These are phyloP conservation scores for Drosophila orena DNA, from an alignment of 1,140 invertebrate species.

Conservation along the genomic window DNA sequence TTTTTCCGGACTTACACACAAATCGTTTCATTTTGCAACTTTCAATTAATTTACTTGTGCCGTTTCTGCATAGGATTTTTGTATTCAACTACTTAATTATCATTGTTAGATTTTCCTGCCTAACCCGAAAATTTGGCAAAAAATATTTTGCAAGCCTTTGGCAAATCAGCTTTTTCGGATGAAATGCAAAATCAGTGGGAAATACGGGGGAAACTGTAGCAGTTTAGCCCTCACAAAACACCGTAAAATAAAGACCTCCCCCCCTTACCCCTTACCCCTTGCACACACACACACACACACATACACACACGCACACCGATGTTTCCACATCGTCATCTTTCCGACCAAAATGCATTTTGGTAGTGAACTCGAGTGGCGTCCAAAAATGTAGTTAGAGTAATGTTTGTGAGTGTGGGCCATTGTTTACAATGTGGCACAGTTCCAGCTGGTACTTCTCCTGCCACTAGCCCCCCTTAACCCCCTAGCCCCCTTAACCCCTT, in stretches of 20 bases:
- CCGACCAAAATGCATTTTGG: constrained; percentile 18
- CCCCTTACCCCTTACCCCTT: too few relatives aligned
- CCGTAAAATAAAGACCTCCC: not conserved
- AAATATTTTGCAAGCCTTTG: not conserved
- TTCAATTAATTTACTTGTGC: too few relatives aligned
- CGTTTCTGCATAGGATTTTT: not conserved
- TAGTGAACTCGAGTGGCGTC: constrained; percentile 34
- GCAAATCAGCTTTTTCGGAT: constrained; percentile 8
- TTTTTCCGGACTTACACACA: not conserved
- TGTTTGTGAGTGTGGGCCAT: constrained; percentile 27
- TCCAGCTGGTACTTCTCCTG: constrained; percentile 34
- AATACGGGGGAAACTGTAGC: not conserved
- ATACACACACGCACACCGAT: not conserved
- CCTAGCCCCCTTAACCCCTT: not conserved
- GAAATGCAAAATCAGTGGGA: constrained; percentile 11
- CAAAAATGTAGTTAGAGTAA: constrained; percentile 28
- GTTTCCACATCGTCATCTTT: constrained; percentile 10
- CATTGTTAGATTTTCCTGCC: not conserved
- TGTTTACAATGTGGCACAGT: constrained; percentile 55
- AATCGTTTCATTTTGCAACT: too few relatives aligned
- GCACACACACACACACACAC: too few relatives aligned
- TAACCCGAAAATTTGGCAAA: not conserved
- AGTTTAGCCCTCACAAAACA: not conserved
- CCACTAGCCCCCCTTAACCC: not conserved
- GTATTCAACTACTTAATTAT: not conserved